phyloP scores from a whole-genome alignment of 2,797 vertebrate species.

The Petrocephalus sullivani region DNA sequence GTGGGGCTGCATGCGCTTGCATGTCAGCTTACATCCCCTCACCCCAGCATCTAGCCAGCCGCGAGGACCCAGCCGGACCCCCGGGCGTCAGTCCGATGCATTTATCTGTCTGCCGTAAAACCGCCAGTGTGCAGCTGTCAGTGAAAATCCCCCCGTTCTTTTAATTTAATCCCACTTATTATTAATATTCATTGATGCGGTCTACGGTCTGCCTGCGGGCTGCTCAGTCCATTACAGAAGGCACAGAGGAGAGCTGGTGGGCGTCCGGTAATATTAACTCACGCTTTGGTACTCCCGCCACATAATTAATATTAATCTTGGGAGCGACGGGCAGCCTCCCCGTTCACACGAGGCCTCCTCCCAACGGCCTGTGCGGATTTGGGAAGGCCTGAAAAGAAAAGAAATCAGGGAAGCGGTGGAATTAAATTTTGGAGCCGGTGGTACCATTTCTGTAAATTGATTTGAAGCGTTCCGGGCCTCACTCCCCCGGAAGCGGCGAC shows the following conservation, averaged over 20 bases:
- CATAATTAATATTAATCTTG: conserved; percentile 13
- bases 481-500: too few relatives aligned
- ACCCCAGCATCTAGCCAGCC: background rate
- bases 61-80: background rate
- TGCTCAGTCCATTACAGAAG: conserved; percentile 10
- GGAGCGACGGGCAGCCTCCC: background rate
- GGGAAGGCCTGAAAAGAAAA: background rate
- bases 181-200: conserved; percentile 13
- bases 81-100: background rate
- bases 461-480: background rate
- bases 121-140: background rate
- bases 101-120: background rate
- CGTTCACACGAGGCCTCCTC: background rate
- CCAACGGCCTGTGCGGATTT: background rate
- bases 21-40: background rate
- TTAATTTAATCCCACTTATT: conserved; percentile 15
- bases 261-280: background rate
- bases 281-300: background rate
- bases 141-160: background rate
- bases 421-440: background rate
- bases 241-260: background rate
- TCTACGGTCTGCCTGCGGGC: background rate
- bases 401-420: background rate
- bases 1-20: background rate
- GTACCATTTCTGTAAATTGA: background rate